These are phyloP conservation scores for Bombus turneri DNA, from an alignment of 1,140 invertebrate species.

Conservation along the genomic window DNA sequence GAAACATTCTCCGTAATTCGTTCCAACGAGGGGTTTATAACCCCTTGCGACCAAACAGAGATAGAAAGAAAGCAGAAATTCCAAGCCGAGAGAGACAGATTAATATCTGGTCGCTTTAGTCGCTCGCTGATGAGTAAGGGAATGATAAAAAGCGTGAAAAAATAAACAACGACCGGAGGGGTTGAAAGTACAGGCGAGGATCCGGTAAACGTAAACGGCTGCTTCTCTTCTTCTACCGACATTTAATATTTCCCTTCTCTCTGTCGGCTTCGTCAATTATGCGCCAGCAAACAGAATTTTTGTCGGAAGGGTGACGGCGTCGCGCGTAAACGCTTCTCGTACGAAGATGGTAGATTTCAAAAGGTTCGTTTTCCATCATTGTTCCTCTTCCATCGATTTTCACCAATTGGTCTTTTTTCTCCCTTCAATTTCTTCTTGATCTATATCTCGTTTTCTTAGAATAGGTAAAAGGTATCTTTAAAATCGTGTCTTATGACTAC, in stretches of 20 bases:
- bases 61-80: neutral
- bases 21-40: conserved; percentile 9
- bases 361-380: neutral
- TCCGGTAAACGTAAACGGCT: conserved; percentile 8
- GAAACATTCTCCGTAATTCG: neutral
- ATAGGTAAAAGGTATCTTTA: no score
- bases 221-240: conserved; percentile 10
- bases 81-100: neutral
- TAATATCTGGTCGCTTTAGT: conserved; percentile 3
- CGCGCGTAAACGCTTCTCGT: neutral
- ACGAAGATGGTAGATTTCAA: neutral
- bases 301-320: neutral
- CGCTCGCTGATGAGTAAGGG: conserved; percentile 10
- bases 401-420: no score
- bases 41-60: neutral
- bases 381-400: neutral
- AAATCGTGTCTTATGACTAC: neutral
- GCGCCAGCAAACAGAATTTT: neutral
- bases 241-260: neutral
- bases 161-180: neutral
- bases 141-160: conserved; percentile 36
- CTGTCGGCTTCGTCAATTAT: conserved; percentile 20
- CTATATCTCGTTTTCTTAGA: no score
- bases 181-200: neutral
- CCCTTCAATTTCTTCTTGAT: neutral